A percentile compares a stretch with the other conserved stretches of the same genome.
Evolutionary conservation across 1,140 invertebrate species (phyloP).

Genomic region (Heliconius congener): DNA sequence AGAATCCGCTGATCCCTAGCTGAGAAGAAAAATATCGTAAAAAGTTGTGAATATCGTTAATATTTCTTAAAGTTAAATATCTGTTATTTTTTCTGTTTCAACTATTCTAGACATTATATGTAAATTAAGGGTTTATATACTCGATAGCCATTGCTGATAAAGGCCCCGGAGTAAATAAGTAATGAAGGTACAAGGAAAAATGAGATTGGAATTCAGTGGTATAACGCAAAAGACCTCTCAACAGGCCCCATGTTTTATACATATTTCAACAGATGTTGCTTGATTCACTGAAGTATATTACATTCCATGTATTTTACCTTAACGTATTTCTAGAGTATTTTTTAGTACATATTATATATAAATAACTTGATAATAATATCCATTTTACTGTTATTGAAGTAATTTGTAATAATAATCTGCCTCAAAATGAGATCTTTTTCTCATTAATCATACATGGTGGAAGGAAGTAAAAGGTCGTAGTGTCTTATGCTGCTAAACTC

Average conservation of each 20-base stretch:
- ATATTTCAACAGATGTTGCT: constrained; percentile 26
- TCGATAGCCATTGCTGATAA: constrained; percentile 41
- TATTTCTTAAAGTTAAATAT: constrained; percentile 62
- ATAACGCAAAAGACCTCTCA: constrained; percentile 23
- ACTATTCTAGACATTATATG: constrained; percentile 48
- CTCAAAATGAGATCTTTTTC: not conserved
- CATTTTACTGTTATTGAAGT: not conserved
- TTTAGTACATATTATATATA: not conserved
- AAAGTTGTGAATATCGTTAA: constrained; percentile 62
- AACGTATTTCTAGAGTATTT: not conserved
- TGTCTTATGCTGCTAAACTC: no score
- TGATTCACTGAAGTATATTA: constrained; percentile 19
- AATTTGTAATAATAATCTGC: not conserved
- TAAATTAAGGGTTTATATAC: constrained; percentile 45
- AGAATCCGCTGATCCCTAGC: constrained; percentile 60
- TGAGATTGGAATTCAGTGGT: constrained; percentile 38
- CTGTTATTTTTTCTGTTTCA: constrained; percentile 56
- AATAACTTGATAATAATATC: not conserved
- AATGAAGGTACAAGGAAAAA: constrained; percentile 56
- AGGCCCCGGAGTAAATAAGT: constrained; percentile 51
- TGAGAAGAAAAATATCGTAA: constrained; percentile 67
- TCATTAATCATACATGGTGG: not conserved
- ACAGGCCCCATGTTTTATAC: constrained; percentile 30
- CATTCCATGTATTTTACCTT: constrained; percentile 5
- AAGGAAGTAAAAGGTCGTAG: not conserved